Conservation (phyloP, 1,140 invertebrate species). For the Nasonia longicornis region DNA sequence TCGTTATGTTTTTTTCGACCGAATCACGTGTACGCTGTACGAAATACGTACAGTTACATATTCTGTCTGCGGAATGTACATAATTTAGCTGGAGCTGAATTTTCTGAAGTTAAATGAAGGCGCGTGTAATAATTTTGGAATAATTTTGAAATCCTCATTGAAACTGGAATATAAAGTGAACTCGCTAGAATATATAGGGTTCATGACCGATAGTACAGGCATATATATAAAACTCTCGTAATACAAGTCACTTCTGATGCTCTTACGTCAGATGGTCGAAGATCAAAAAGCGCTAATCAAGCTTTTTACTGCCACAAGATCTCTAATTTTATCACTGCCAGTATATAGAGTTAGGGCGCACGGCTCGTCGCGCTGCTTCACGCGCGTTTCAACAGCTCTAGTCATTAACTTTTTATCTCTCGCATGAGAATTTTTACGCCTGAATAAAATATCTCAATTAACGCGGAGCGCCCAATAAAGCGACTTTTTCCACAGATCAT, state of each 20-base stretch:
- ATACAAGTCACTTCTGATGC: background rate
- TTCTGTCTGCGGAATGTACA: background rate
- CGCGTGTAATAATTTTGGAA: background rate
- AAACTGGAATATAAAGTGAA: background rate
- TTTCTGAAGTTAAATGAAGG: background rate
- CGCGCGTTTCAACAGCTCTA: background rate
- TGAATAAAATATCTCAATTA: background rate
- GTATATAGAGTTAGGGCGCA: background rate
- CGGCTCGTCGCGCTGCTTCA: background rate
- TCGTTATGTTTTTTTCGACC: background rate
- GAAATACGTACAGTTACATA: too few relatives aligned
- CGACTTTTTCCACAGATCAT: background rate
- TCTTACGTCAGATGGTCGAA: background rate
- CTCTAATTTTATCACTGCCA: slow-evolving; percentile 2
- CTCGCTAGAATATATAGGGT: too few relatives aligned
- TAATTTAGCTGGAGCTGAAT: background rate
- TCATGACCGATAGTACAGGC: too few relatives aligned
- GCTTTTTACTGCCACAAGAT: background rate
- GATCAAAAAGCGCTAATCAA: slow-evolving; percentile 17
- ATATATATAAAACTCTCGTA: background rate
- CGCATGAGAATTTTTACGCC: background rate
- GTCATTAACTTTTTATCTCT: background rate
- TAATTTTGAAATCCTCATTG: background rate
- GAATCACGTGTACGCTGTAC: background rate
- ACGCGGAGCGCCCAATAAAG: background rate